Percentiles rank a stretch among this genome's conserved stretches.
Conservation (phyloP, 2,888 invertebrate genomes). For the Venustoraphidia nigricollis region DNA sequence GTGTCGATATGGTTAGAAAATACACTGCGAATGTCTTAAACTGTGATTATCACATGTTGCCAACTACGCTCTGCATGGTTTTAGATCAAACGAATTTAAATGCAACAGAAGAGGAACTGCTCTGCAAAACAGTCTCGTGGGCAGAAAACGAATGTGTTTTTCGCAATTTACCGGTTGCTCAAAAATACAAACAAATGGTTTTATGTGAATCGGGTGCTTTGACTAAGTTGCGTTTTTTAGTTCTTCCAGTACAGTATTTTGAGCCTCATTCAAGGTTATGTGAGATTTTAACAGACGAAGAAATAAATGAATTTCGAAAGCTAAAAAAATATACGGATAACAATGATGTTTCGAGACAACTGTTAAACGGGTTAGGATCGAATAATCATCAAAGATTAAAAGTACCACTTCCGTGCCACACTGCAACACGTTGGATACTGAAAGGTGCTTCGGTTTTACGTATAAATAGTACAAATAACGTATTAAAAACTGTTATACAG, state of each 20-base stretch:
- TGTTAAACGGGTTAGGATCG: not conserved
- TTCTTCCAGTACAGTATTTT: slow-evolving; percentile 1
- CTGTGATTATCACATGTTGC: slow-evolving; percentile 34
- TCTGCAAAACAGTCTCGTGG: slow-evolving; percentile 38
- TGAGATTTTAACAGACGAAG: not conserved
- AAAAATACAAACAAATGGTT: slow-evolving; percentile 30
- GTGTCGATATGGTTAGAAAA: slow-evolving; percentile 37
- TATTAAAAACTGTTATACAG: slow-evolving; percentile 1
- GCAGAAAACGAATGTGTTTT: slow-evolving; percentile 33
- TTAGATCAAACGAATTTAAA: slow-evolving; percentile 34
- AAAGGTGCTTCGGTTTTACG: slow-evolving; percentile 4
- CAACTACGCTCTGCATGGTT: slow-evolving; percentile 31
- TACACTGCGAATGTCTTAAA: slow-evolving; percentile 37
- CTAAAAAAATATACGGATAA: not conserved
- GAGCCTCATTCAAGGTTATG: not conserved
- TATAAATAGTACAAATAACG: not conserved
- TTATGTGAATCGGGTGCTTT: slow-evolving; percentile 14
- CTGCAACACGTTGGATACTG: slow-evolving; percentile 4
- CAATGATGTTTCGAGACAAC: not conserved
- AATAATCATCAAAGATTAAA: not conserved
- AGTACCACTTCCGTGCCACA: slow-evolving; percentile 1
- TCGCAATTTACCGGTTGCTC: slow-evolving; percentile 24
- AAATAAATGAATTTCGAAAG: not conserved
- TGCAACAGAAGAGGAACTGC: slow-evolving; percentile 35
- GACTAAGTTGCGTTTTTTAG: slow-evolving; percentile 2